Evolutionary conservation across 2,797 vertebrate genomes (phyloP).

Genomic region (Crenuchus spilurus): DNA sequence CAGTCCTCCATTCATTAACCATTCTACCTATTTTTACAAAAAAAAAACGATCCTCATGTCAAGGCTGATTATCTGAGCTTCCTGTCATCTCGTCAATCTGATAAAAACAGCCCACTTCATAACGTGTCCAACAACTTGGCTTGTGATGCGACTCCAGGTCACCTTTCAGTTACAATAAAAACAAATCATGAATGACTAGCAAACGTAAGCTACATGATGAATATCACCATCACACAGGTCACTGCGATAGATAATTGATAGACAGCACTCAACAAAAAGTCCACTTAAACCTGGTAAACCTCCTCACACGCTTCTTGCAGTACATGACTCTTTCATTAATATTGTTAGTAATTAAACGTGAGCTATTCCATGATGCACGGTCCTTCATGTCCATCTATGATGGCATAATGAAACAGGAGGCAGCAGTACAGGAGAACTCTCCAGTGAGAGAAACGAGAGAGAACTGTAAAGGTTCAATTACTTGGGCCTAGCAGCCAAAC

Average conservation of each 20-base stretch:
- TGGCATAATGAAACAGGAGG: conserved; percentile 6
- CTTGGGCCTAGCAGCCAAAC: not conserved
- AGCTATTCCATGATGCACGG: conserved; percentile 3
- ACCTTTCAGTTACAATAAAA: conserved; percentile 10
- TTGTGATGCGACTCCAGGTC: not conserved
- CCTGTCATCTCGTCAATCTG: not conserved
- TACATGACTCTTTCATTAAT: conserved; percentile 1
- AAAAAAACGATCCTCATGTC: not conserved
- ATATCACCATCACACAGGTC: not conserved
- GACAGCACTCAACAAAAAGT: not conserved
- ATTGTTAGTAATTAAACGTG: not conserved
- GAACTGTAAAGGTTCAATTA: not conserved
- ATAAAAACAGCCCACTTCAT: conserved; percentile 6
- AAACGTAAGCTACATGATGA: not conserved
- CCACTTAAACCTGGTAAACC: conserved; percentile 6
- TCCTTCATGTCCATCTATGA: conserved; percentile 3
- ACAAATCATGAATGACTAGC: not conserved
- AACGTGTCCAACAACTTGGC: not conserved
- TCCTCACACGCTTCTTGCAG: not conserved
- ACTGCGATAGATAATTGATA: not conserved
- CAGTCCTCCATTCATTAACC: not conserved
- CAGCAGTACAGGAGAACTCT: not conserved
- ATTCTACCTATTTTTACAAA: not conserved
- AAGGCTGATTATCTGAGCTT: not conserved
- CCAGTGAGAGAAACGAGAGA: not conserved